Evolutionary conservation across 2,888 invertebrate genomes (phyloP).

Genomic region (Deilephila porcellus): DNA sequence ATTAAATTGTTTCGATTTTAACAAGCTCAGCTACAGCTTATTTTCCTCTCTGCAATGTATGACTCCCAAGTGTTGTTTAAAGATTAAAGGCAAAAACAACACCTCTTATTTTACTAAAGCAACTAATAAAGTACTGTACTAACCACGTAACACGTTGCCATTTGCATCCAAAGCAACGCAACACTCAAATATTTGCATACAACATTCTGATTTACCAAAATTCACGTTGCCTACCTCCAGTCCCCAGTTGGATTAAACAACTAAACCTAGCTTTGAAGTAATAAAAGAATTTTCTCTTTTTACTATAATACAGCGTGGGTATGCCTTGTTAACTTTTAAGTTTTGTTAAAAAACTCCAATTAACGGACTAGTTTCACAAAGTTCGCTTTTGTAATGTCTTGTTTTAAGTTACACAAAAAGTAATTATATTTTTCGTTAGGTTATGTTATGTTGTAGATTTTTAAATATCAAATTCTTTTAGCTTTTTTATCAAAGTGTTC

Average conservation of each 20-base stretch:
- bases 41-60: no score
- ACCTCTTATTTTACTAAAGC: no score
- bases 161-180: not conserved
- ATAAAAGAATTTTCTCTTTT: not conserved
- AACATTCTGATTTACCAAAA: not conserved
- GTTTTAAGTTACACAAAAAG: not conserved
- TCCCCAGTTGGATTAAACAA: not conserved
- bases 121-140: not conserved
- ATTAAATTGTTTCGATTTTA: no score
- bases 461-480: not conserved
- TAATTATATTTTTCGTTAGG: not conserved
- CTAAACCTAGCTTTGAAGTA: not conserved
- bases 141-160: not conserved
- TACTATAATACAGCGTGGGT: not conserved
- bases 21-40: no score
- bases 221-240: not conserved
- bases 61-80: no score
- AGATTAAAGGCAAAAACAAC: no score
- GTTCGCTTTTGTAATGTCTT: not conserved
- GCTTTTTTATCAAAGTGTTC: slow-evolving; percentile 4
- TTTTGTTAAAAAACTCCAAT: slow-evolving; percentile 16
- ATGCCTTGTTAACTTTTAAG: not conserved
- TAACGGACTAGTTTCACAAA: slow-evolving; percentile 15
- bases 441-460: not conserved
- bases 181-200: not conserved